phyloP scores from a whole-genome alignment of 2,113 vertebrate species.

The Lipophrys pholis region DNA sequence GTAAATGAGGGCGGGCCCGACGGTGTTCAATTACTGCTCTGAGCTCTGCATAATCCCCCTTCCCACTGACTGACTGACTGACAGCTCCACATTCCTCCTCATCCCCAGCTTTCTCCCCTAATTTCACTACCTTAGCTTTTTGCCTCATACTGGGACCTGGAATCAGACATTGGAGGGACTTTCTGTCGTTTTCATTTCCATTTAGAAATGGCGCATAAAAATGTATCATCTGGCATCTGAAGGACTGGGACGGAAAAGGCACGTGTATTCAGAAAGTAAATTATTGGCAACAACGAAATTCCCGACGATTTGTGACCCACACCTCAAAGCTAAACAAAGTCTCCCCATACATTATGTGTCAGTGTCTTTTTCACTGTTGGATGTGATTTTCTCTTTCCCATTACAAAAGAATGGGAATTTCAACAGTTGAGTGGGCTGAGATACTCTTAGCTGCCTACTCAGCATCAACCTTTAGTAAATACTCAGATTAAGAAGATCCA shows the following conservation, averaged over 20 bases:
- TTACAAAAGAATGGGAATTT: conserved; percentile 59
- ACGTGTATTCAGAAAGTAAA: conserved; percentile 28
- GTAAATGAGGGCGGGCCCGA: conserved; percentile 95
- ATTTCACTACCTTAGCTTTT: conserved; percentile 64
- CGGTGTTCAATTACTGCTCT: conserved; percentile 92
- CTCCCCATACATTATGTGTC: conserved; percentile 20
- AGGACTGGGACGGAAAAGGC: conserved; percentile 2
- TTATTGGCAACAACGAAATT: conserved; percentile 23
- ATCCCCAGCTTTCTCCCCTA: conserved; percentile 67
- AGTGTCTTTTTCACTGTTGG: conserved; percentile 28
- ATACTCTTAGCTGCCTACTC: conserved; percentile 67
- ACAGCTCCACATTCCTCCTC: conserved; percentile 89
- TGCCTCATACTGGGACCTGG: conserved; percentile 70
- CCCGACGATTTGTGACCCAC: conserved; percentile 29
- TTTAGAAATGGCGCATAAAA: conserved; percentile 44
- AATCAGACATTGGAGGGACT: conserved; percentile 66
- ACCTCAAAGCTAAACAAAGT: conserved; percentile 48
- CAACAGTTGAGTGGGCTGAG: conserved; percentile 68
- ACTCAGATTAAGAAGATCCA: conserved; percentile 75
- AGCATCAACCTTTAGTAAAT: conserved; percentile 75
- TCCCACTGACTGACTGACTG: conserved; percentile 87
- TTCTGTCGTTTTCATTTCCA: conserved; percentile 60
- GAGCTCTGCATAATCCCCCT: conserved; percentile 87
- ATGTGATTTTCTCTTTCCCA: conserved; percentile 39
- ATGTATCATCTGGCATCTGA: conserved; percentile 46